Conservation (phyloP, 2,113 vertebrate species). For the Eira barbara region DNA sequence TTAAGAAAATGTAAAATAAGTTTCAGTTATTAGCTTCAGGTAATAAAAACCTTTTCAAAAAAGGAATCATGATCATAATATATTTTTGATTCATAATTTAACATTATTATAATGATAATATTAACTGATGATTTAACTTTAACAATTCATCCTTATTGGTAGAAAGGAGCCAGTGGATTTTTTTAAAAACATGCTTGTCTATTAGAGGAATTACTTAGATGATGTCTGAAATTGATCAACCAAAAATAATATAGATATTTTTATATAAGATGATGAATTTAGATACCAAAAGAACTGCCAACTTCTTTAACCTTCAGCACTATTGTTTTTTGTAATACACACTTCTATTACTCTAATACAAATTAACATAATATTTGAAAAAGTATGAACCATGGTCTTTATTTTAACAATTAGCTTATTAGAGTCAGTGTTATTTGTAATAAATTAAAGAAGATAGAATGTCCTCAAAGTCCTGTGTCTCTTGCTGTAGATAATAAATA, state of each 20-base stretch:
- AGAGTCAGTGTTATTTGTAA: background rate
- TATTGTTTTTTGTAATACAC: background rate
- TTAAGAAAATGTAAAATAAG: background rate
- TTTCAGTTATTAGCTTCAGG: background rate
- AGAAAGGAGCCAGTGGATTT: background rate
- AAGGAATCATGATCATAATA: background rate
- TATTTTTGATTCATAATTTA: background rate
- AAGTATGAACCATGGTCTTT: background rate
- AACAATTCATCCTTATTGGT: background rate
- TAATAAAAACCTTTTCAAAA: background rate
- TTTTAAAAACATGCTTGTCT: background rate
- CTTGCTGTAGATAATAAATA: background rate
- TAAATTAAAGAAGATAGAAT: background rate
- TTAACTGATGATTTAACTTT: background rate
- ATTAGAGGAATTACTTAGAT: background rate
- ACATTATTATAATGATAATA: background rate
- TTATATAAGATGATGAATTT: background rate
- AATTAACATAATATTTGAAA: background rate
- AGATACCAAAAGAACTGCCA: background rate
- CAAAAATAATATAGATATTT: background rate
- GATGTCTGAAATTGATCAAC: background rate
- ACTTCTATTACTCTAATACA: background rate
- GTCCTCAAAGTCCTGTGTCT: background rate
- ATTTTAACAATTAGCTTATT: background rate
- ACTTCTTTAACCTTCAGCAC: background rate